Evolutionary conservation across 2,888 invertebrate species (phyloP), one percentile per base, ranked within the genome.

Genomic region (Trypoxylon attenuatum): DNA sequence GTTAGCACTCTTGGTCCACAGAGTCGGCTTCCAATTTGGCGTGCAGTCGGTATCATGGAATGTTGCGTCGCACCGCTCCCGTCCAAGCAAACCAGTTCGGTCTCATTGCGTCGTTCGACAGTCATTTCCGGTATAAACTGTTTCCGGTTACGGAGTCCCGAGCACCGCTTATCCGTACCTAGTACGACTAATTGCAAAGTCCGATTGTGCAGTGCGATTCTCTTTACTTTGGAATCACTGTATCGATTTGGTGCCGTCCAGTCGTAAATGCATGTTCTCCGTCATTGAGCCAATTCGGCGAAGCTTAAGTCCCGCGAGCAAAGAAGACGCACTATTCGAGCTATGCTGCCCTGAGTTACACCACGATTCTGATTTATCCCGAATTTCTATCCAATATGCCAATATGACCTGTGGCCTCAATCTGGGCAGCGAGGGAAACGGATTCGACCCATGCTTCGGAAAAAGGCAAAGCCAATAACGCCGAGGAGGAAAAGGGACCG

Each of bases 341-440:
- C n/a, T n/a, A n/a, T n/a, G n/a, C n/a, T n/a, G n/a, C n/a, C n/a
- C n/a, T n/a, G n/a, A n/a, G n/a, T n/a, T n/a, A n/a, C n/a, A n/a
- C n/a, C n/a, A n/a, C n/a, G n/a, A n/a, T n/a, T 45, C 51, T 51
- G 55, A 65, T 60, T 66, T 51, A 50, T 50, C 49, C 23, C 49
- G 53, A 63, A 69, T 77, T 76, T 73, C 66, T 64, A 73, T 74
- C 73, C 78, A 78, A 78, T 81, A 76, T 72, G n/a, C n/a, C n/a
- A n/a, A n/a, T n/a, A 74, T 77, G 77, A 77, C 75, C 75, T 76
- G 51, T 71, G 71, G 69, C 71, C 76, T 64, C 78, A 74, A 78
- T 77, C 71, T 70, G 50, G 63, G n/a, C n/a, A n/a, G 69, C 63
- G 61, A 62, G 58, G 69, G 49, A 59, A n/a, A 65, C 59, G 60